Conservation (phyloP, 2,888 invertebrate species). For the Shargacucullia verbasci region DNA sequence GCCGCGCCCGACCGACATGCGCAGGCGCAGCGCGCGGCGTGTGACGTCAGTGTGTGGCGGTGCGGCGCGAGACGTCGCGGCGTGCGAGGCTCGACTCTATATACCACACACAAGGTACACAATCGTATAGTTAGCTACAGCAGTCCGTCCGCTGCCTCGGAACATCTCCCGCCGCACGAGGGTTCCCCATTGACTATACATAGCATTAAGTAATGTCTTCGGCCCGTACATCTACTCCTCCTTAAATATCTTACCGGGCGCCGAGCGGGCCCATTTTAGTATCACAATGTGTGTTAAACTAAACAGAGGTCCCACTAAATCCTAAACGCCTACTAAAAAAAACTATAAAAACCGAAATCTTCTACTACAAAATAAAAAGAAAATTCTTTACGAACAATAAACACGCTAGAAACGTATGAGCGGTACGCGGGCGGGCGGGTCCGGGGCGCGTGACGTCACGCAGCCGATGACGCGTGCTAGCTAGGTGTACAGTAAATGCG, state of each 20-base stretch:
- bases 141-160: constrained; percentile 4
- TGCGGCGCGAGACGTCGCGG: not conserved
- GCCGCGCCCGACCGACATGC: not conserved
- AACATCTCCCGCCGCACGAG: constrained; percentile 13
- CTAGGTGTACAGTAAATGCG: constrained; percentile 53
- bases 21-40: constrained; percentile 2
- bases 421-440: constrained; percentile 21
- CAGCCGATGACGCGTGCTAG: constrained; percentile 4
- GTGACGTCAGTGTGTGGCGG: not conserved
- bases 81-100: not conserved
- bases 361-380: constrained; percentile 72
- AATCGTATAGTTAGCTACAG: constrained; percentile 2
- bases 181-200: constrained; percentile 7
- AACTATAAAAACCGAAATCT: constrained; percentile 77
- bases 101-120: constrained; percentile 2
- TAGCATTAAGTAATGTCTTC: constrained; percentile 18
- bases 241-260: constrained; percentile 80
- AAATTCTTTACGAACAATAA: constrained; percentile 65
- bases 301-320: constrained; percentile 79
- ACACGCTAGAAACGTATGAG: constrained; percentile 54
- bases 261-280: constrained; percentile 81
- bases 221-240: constrained; percentile 54
- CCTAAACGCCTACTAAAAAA: constrained; percentile 75
- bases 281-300: constrained; percentile 85
- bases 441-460: constrained; percentile 10